phyloP scores from a whole-genome alignment of 2,113 vertebrate genomes.

The Tympanuchus pallidicinctus region DNA sequence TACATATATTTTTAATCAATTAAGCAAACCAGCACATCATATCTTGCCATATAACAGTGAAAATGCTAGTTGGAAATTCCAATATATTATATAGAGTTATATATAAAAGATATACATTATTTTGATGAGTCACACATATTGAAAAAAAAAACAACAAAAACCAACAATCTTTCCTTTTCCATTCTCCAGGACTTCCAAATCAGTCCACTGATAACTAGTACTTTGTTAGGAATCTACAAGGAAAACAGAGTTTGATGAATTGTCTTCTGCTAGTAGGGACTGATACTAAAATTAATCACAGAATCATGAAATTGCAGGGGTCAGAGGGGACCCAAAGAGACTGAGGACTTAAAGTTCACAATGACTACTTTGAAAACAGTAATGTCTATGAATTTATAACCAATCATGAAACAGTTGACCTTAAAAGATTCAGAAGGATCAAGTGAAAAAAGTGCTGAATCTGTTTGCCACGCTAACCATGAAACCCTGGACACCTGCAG shows the following conservation, averaged over 20 bases:
- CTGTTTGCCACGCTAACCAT: not conserved
- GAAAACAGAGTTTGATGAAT: not conserved
- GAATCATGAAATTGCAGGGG: too few species aligned
- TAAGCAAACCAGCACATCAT: not conserved
- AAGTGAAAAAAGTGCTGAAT: conserved; percentile 35
- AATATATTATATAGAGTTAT: not conserved
- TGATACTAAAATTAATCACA: not conserved
- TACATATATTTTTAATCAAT: not conserved
- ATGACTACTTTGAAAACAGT: not conserved
- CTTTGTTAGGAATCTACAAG: not conserved
- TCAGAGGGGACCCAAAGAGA: too few species aligned
- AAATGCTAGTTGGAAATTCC: not conserved
- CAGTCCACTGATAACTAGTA: not conserved
- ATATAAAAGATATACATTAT: not conserved
- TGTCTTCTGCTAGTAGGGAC: not conserved
- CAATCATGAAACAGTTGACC: conserved; percentile 4
- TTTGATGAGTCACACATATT: not conserved
- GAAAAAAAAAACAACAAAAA: not conserved
- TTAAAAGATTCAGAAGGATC: conserved; percentile 25
- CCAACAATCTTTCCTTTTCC: not conserved
- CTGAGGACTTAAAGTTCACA: not conserved
- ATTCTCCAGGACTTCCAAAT: not conserved
- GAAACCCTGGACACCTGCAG: not conserved
- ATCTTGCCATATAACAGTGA: not conserved
- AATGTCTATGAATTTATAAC: conserved; percentile 4